Percentiles rank a stretch among this genome's conserved stretches.
phyloP scores from a whole-genome alignment of 2,797 vertebrate genomes.

The Hapalemur alaotrensis region DNA sequence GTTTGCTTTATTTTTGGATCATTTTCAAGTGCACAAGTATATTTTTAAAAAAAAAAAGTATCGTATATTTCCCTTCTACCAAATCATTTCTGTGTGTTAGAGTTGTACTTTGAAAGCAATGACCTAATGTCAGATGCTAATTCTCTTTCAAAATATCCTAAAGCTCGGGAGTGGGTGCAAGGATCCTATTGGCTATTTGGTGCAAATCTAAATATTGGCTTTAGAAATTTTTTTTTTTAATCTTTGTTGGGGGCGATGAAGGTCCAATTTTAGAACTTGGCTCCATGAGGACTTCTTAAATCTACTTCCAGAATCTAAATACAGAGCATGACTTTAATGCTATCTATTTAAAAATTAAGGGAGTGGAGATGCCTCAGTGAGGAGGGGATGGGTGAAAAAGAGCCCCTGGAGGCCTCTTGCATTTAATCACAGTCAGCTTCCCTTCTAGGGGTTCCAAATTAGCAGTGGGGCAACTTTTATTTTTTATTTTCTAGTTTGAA shows the following conservation, averaged over 20 bases:
- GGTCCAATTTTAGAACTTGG: conserved; percentile 3
- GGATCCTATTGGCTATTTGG: not conserved
- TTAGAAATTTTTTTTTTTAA: not conserved
- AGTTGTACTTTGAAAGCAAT: not conserved
- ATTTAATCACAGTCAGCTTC: conserved; percentile 48
- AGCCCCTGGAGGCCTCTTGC: not conserved
- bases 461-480: conserved; percentile 48
- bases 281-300: not conserved
- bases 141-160: not conserved
- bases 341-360: conserved; percentile 30
- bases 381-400: not conserved
- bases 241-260: not conserved
- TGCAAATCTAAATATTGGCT: not conserved
- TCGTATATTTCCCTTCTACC: not conserved
- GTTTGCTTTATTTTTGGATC: not conserved
- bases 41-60: not conserved
- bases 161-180: not conserved
- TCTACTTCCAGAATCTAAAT: not conserved
- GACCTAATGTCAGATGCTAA: not conserved
- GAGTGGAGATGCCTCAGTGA: not conserved
- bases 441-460: conserved; percentile 35
- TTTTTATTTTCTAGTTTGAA: conserved; percentile 58
- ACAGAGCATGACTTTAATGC: not conserved
- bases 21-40: conserved; percentile 34
- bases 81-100: not conserved